Evolutionary conservation across 2,797 vertebrate genomes (phyloP), one percentile per base, ranked within the genome.

Genomic region (Coreius guichenoti): DNA sequence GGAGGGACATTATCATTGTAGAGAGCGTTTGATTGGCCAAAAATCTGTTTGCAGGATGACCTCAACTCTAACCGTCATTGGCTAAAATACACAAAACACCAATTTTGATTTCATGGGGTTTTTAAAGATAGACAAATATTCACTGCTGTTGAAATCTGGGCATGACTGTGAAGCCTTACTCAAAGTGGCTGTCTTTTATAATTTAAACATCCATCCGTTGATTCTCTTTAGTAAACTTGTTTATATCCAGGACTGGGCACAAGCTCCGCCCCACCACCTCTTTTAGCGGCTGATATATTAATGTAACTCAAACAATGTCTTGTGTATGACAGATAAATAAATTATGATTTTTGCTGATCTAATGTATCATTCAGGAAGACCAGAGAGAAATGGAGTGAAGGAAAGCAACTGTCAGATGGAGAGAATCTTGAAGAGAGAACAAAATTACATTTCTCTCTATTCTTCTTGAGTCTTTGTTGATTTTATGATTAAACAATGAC

Each of bases 341-440:
- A 75, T 76, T 9, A 75, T 47, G 1, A 21, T 47, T 51, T 65
- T 75, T 51, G 56, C 81, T 65, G 26, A 82, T 61, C 51, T 47
- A 61, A 45, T 82, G 36, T 61, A 73, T 83, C 70, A 75, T 83
- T 83, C 45, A 74, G 23, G 14, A 65, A 49, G 39, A 31, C 36
- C 11, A 29, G 31, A 31, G 83, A 67, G 63, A 86, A 85, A 91
- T 90, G 90, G 87, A 90, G 69, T 81, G 68, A 73, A 45, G 39
- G 36, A 31, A 23, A 74, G 61, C 16, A 51, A 56, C 75, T 45
- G 74, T 63, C 16, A 82, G 86, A 88, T 36, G 80, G 56, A 56
- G 79, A 72, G n/a, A 82, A 67, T 56, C 76, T 72, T 33, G 39
- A 45, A 58, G 9, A 49, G n/a, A 36, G 65, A 47, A 74, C 65